These are phyloP conservation scores for Lepidurus couesii DNA, from an alignment of 1,140 invertebrate species.

Conservation along the genomic window DNA sequence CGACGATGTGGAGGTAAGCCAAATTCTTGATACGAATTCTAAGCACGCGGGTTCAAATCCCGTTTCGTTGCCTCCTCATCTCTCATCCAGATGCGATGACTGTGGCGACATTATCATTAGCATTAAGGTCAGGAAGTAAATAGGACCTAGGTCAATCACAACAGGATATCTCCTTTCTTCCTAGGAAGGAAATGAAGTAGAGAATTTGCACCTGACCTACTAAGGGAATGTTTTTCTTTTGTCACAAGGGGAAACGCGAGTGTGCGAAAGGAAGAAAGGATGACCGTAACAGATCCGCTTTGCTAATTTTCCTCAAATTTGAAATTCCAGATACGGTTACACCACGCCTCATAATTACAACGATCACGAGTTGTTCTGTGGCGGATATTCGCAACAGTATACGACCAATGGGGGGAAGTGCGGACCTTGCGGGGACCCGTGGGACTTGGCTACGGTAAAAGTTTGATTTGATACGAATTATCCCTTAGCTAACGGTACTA, in stretches of 20 bases:
- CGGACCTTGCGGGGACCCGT: conserved; percentile 77
- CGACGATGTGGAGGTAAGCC: conserved; percentile 63
- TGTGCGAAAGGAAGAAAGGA: not conserved
- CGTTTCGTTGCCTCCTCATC: not conserved
- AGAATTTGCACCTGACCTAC: not conserved
- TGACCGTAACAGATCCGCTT: not conserved
- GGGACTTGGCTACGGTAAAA: conserved; percentile 55
- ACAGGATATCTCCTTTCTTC: not conserved
- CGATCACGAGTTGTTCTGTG: conserved; percentile 83
- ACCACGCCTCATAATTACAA: conserved; percentile 65
- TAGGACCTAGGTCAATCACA: not conserved
- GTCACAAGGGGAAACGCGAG: not conserved
- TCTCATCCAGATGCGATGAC: not conserved
- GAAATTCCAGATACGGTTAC: conserved; percentile 51
- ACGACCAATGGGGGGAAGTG: conserved; percentile 67
- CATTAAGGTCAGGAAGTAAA: not conserved
- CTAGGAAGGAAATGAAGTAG: not conserved
- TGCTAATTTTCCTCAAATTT: conserved; percentile 31
- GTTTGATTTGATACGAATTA: too few relatives aligned
- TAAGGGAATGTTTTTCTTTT: conserved; percentile 29
- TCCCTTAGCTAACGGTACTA: too few relatives aligned
- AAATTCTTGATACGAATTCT: not conserved
- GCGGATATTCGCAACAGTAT: conserved; percentile 75
- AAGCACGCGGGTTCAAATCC: not conserved
- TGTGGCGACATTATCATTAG: not conserved